Evolutionary conservation across 2,888 invertebrate genomes (phyloP), one percentile per base, ranked within the genome.

Genomic region (Galeruca laticollis): DNA sequence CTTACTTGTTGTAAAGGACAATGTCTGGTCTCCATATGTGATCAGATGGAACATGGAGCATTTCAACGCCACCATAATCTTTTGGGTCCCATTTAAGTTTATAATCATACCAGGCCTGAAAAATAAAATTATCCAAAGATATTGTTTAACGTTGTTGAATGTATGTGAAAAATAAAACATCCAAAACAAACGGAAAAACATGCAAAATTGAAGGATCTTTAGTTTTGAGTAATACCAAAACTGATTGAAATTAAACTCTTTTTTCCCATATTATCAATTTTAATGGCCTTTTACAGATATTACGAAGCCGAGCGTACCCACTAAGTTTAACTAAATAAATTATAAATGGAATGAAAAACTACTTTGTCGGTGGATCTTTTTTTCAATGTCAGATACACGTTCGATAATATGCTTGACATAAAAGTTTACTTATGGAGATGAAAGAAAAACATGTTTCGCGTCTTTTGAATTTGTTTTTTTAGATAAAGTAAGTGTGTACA

Each of bases 21-120:
- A 94, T 94, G 85, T 94, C 94, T 59, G 94, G 94, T 76, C 93
- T 89, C 91, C 94, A 94, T 80, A 94, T 94, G 84, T 94, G 92
- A 85, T 94, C 94, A 69, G 93, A 93, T 72, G 94, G 94, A 75
- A 94, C 94, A 84, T 94, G 94, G 69, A 94, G 87, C 90, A 93
- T 94, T 82, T 93, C 93, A 69, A 94, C 94, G 60, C 94, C 94
- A 26, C 94, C 94, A 83, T 94, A 94, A 83, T 94, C 94, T 80
- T 90, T 91, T 26, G 94, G 94, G 85, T 95, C 93, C 95, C 95
- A 94, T 81, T 91, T 90, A 70, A 95, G 87, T 85, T 94, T 94
- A 87, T 94, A 94, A 85, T 95, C 94, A 84, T 92, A 92, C 95
- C 95, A 95, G 75, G 92, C 92, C 93, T 94, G 86, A 31, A 87